Conservation (phyloP, 2,888 invertebrate genomes). For the Operophtera brumata region DNA sequence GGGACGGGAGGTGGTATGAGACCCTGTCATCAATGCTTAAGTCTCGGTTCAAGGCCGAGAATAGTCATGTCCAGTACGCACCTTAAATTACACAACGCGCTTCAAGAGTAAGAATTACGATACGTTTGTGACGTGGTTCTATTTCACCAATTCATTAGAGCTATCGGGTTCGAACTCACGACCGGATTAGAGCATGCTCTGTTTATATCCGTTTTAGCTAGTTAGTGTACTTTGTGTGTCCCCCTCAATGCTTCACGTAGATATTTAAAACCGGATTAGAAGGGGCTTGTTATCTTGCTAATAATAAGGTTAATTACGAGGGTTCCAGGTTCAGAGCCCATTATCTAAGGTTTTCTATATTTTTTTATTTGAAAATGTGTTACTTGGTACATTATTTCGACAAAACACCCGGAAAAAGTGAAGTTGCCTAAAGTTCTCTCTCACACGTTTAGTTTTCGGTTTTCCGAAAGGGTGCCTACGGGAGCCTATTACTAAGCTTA, state of each 20-base stretch:
- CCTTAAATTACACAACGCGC: too few relatives aligned
- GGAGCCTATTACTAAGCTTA: too few relatives aligned
- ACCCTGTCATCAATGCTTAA: too few relatives aligned
- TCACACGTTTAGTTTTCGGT: too few relatives aligned
- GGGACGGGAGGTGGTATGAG: too few relatives aligned
- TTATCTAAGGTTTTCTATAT: neutral
- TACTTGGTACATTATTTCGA: too few relatives aligned
- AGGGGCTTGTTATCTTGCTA: constrained; percentile 29
- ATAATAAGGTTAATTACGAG: constrained; percentile 26
- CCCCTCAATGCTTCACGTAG: neutral
- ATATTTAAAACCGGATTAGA: constrained; percentile 31
- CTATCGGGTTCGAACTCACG: neutral
- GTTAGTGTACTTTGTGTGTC: constrained; percentile 6
- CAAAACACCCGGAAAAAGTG: too few relatives aligned
- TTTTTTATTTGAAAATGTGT: neutral
- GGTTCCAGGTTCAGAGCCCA: constrained; percentile 5
- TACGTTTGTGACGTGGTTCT: neutral
- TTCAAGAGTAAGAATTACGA: too few relatives aligned
- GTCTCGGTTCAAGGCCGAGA: too few relatives aligned
- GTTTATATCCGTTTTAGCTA: neutral
- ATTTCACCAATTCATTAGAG: neutral
- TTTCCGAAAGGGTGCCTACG: too few relatives aligned
- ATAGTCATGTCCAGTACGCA: too few relatives aligned
- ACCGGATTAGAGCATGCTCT: neutral
- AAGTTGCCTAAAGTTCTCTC: too few relatives aligned